Evolutionary conservation across 2,888 invertebrate species (phyloP), one percentile per base, ranked within the genome.

Genomic region (Seladonia tumulorum): DNA sequence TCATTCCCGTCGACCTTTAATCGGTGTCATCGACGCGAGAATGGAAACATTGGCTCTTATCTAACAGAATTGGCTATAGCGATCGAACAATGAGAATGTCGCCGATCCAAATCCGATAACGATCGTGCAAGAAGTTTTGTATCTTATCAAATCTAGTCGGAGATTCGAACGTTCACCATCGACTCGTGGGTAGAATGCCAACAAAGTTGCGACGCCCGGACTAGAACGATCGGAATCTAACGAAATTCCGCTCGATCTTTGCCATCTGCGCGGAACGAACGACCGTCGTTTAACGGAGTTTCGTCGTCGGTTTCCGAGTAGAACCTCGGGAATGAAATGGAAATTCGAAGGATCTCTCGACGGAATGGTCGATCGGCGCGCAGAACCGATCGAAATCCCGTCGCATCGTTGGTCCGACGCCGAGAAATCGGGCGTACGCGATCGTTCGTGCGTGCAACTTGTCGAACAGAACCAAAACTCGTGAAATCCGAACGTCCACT

Each of bases 341-440:
- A 81, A 72, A 81, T 80, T 82, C 45, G 35, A 76, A 47, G 47
- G 39, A 39, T 16, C n/a, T 66, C 60, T n/a, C 22, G 35, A 53
- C 53, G 77, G 29, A 79, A 84, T 66, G 60, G 68, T 87, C 45
- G 39, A 79, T 83, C 22, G 47, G 47, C 16, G n/a, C 16, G 35
- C 16, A 29, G n/a, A n/a, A 22, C 18, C 63, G 29, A 77, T 81
- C 66, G 77, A 83, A 73, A 60, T 81, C 77, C 72, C 77, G 47
- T 49, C 72, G 53, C 60, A 14, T 49, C 45, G 47, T 49, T 22
- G 66, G 35, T 60, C 16, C 39, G 63, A 29, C 47, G 72, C n/a
- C 49, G 45, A 60, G 72, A 73, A 68, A 73, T 42, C 39, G 39
- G 49, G 35, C 35, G 79, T 18, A 45, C 25, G 47, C 47, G 60